phyloP scores from a whole-genome alignment of 1,140 invertebrate genomes.

The Drosophila nasuta region DNA sequence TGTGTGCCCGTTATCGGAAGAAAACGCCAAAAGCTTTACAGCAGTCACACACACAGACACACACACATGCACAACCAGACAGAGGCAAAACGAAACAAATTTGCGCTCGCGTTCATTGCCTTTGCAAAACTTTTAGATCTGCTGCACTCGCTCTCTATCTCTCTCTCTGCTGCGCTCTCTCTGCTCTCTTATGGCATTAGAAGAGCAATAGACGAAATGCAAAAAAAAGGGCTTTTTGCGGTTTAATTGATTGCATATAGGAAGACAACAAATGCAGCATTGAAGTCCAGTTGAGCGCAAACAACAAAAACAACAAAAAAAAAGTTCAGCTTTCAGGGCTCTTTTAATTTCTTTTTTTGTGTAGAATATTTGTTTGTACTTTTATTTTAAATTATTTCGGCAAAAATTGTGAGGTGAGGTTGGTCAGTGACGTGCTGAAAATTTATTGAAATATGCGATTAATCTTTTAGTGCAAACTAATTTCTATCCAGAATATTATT shows the following conservation, averaged over 20 bases:
- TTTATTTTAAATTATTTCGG: neutral
- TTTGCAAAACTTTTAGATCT: slow-evolving; percentile 68
- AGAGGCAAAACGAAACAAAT: slow-evolving; percentile 3
- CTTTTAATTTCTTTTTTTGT: slow-evolving; percentile 27
- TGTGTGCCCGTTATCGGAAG: slow-evolving; percentile 82
- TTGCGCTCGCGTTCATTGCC: slow-evolving; percentile 78
- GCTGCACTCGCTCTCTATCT: neutral
- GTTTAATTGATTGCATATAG: slow-evolving; percentile 35
- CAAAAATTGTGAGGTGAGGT: slow-evolving; percentile 48
- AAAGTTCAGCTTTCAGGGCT: slow-evolving; percentile 15
- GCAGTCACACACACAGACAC: neutral
- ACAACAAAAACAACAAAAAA: neutral
- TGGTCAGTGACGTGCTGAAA: slow-evolving; percentile 63
- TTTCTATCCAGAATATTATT: slow-evolving; percentile 1
- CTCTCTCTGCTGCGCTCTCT: neutral
- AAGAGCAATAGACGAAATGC: slow-evolving; percentile 27
- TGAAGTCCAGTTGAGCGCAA: slow-evolving; percentile 6
- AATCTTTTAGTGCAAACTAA: slow-evolving; percentile 16
- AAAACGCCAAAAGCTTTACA: slow-evolving; percentile 78
- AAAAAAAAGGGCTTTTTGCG: slow-evolving; percentile 19
- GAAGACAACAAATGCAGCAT: slow-evolving; percentile 15
- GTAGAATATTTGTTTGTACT: slow-evolving; percentile 38
- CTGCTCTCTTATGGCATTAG: slow-evolving; percentile 37
- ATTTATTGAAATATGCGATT: neutral
- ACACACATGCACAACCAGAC: slow-evolving; percentile 7